Conservation (phyloP, 1,140 invertebrate genomes). For the Mercenaria mercenaria region DNA sequence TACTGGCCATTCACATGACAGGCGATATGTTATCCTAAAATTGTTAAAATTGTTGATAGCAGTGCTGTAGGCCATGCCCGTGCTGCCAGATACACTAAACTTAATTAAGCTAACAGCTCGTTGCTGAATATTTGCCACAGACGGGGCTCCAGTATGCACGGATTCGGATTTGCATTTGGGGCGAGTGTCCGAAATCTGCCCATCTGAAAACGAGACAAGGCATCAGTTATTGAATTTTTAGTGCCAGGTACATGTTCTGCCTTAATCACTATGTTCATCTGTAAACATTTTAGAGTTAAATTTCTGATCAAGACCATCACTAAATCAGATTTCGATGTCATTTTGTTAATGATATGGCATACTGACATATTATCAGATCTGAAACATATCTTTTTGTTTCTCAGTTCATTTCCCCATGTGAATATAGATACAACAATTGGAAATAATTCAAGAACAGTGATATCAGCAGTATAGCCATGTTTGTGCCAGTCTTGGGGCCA, state of each 20-base stretch:
- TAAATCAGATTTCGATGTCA: conserved; percentile 30
- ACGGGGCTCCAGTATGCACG: not conserved
- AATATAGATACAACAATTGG: conserved; percentile 59
- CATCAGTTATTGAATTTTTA: conserved; percentile 52
- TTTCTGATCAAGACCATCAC: conserved; percentile 48
- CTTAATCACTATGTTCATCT: conserved; percentile 62
- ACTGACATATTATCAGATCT: conserved; percentile 61
- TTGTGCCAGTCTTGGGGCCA: conserved; percentile 58
- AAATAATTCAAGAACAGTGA: conserved; percentile 65
- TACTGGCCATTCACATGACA: not conserved
- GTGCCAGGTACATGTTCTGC: conserved; percentile 46
- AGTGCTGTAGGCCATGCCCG: not conserved
- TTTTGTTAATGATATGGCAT: conserved; percentile 49
- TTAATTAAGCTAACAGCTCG: not conserved
- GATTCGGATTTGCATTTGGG: not conserved
- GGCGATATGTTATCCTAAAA: not conserved
- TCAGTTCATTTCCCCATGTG: conserved; percentile 19
- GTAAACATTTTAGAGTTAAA: conserved; percentile 30
- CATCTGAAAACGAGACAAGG: conserved; percentile 67
- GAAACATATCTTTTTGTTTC: conserved; percentile 63
- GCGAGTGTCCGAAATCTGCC: conserved; percentile 22
- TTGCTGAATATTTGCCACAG: conserved; percentile 23
- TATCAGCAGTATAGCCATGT: conserved; percentile 30
- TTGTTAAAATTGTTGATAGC: not conserved
- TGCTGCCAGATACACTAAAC: not conserved